Evolutionary conservation across 2,113 vertebrate species (phyloP).

Genomic region (Sinocyclocheilus grahami): DNA sequence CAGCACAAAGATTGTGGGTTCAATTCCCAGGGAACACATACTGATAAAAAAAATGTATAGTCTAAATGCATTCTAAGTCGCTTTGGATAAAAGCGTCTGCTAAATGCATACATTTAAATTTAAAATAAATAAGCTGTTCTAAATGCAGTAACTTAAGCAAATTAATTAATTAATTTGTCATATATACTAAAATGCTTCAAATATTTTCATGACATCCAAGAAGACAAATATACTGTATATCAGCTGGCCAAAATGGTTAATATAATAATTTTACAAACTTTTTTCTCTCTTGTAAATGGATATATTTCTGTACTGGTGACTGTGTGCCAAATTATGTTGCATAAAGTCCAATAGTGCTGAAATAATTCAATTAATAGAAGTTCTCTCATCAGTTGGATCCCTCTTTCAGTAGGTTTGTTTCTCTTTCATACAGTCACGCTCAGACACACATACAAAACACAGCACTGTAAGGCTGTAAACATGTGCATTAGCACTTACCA

Average conservation of each 20-base stretch:
- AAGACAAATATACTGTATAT: not conserved
- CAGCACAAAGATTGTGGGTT: no score
- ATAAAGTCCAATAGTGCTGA: no score
- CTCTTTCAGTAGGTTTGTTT: not conserved
- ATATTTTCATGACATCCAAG: not conserved
- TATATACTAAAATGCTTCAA: not conserved
- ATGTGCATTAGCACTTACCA: conserved; percentile 75
- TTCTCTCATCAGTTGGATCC: not conserved
- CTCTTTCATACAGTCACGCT: not conserved
- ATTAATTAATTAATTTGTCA: no score
- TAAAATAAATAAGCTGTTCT: no score
- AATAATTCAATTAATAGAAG: not conserved
- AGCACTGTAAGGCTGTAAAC: conserved; percentile 36
- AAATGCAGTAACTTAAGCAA: no score
- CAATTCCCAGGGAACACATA: no score
- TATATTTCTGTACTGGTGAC: not conserved
- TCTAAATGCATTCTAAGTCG: no score
- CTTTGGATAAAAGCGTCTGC: no score
- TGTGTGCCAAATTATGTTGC: no score
- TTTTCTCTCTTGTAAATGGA: not conserved
- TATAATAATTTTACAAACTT: not conserved
- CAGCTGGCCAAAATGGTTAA: not conserved
- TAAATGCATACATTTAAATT: no score
- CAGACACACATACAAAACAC: conserved; percentile 16
- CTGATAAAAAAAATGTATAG: no score